Evolutionary conservation across 2,113 vertebrate species (phyloP).

Genomic region (Motacilla tschutschensis): DNA sequence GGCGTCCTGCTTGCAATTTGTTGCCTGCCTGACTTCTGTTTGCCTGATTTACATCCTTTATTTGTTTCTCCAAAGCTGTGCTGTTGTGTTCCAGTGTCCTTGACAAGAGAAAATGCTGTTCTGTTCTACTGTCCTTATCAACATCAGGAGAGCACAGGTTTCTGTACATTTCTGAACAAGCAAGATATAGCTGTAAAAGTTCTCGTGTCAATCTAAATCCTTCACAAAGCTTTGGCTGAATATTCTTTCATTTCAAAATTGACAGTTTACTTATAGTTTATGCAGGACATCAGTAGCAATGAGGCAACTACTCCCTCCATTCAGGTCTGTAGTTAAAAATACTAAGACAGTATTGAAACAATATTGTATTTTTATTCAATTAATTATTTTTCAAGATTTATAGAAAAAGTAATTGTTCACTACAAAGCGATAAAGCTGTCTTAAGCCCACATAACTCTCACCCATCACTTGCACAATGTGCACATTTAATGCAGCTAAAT

Average conservation of each 20-base stretch:
- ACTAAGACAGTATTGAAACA: neutral
- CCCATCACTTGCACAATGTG: neutral
- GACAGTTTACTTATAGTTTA: accelerated
- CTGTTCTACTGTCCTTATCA: neutral
- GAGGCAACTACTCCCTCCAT: neutral
- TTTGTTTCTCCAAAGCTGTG: neutral
- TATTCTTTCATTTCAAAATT: neutral
- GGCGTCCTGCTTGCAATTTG: neutral
- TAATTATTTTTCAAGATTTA: neutral
- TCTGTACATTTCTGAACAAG: neutral
- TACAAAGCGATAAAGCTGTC: neutral
- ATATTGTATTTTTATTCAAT: neutral
- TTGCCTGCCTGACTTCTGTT: neutral
- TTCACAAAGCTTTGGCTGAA: neutral
- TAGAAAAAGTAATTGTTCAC: neutral
- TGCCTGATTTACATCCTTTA: neutral
- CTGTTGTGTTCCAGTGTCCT: neutral
- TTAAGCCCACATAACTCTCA: neutral
- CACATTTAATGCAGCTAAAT: neutral
- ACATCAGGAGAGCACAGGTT: neutral
- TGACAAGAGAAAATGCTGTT: neutral
- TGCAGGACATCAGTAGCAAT: neutral
- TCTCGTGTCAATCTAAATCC: neutral
- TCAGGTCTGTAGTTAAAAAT: neutral
- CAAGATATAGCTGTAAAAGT: neutral